Conservation (phyloP, 2,888 invertebrate genomes). For the Mesochorus sp. region DNA sequence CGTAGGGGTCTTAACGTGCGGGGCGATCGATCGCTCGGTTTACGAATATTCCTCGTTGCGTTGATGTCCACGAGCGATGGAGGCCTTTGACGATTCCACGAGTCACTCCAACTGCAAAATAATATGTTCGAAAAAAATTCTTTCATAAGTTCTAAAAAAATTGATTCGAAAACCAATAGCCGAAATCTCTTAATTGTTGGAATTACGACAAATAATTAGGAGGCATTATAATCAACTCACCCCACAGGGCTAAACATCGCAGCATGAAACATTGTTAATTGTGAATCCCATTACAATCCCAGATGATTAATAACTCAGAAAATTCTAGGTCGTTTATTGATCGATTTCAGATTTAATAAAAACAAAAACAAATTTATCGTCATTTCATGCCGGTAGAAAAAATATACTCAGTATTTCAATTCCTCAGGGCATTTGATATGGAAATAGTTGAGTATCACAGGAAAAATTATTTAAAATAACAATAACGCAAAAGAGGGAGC, state of each 20-base stretch:
- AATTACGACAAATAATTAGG: neutral
- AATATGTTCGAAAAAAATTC: neutral
- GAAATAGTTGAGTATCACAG: constrained; percentile 6
- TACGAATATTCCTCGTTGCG: constrained; percentile 65
- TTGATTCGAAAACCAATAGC: neutral
- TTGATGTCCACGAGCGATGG: constrained; percentile 71
- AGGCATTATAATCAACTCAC: constrained; percentile 82
- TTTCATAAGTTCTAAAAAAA: neutral
- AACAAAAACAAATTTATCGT: constrained; percentile 57
- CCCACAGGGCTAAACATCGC: constrained; percentile 83
- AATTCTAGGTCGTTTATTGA: constrained; percentile 54
- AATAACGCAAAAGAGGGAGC: constrained; percentile 12
- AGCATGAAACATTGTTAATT: constrained; percentile 83
- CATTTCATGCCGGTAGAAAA: constrained; percentile 71
- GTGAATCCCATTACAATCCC: constrained; percentile 76
- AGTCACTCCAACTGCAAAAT: constrained; percentile 79
- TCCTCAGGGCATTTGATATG: constrained; percentile 41
- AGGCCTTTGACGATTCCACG: constrained; percentile 74
- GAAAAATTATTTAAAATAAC: constrained; percentile 1
- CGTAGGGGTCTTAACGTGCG: constrained; percentile 69
- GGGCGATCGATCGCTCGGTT: constrained; percentile 68
- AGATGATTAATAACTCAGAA: constrained; percentile 51
- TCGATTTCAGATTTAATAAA: constrained; percentile 29
- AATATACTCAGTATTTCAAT: constrained; percentile 34
- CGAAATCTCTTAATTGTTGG: neutral